Evolutionary conservation across 2,797 vertebrate genomes (phyloP).

Genomic region (Enteromius afrohamiltoni): DNA sequence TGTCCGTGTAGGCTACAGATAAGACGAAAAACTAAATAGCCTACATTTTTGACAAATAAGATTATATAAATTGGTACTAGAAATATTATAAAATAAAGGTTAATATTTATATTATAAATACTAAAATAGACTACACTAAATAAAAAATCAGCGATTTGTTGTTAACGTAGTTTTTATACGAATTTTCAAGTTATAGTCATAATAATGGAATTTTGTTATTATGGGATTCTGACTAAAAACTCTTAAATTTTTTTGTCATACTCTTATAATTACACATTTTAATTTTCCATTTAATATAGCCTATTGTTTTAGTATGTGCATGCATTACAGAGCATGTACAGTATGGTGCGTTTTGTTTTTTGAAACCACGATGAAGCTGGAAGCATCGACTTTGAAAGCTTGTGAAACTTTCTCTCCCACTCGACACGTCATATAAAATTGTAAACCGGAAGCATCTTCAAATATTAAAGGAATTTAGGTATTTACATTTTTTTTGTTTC

Average conservation of each 20-base stretch:
- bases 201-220: background rate
- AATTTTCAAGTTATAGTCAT: background rate
- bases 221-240: no score
- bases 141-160: background rate
- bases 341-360: background rate
- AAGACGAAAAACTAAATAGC: background rate
- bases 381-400: background rate
- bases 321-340: background rate
- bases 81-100: background rate
- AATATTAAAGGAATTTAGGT: background rate
- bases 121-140: background rate
- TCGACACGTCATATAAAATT: background rate
- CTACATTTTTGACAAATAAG: background rate
- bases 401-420: background rate
- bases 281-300: background rate
- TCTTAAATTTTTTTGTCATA: no score
- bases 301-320: background rate
- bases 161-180: background rate
- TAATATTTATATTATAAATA: background rate
- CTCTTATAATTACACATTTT: background rate
- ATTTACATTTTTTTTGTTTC: background rate
- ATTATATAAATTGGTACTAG: background rate
- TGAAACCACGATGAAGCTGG: background rate
- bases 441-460: background rate
- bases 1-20: background rate